Base-by-base conservation (phyloP, 2,113 vertebrate species). In the Cynoglossus semilaevis region DNA sequence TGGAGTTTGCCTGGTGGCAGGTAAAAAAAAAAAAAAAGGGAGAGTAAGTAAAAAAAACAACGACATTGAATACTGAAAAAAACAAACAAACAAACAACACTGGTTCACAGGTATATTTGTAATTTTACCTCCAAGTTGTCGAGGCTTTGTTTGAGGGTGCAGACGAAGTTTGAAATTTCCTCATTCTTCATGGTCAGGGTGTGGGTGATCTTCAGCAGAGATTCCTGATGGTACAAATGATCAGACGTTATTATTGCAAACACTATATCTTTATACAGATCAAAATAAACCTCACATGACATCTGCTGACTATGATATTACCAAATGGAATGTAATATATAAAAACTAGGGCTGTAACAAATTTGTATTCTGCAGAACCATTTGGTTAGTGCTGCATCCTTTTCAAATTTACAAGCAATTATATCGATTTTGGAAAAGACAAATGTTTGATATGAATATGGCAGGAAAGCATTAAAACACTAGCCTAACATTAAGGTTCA, bases 141-240 rank as follows among this genome's bases (percentile, higher is more conserved):
- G 15, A 96, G 81, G 88, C 87, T 96, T 83, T 96, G 94, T 65
- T 97, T 96, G 51, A 97, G 90, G n/a, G 88, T 86, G 67, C 94
- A 92, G 76, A 93, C 88, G 45, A 98, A 98, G 83, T 94, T 95
- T 46, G 96, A 94, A 16, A 96, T 95, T 88, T 98, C 96, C 60
- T 98, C 96, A 11, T 98, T 97, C 85, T 98, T 97, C 79, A 94
- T 74, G 2, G 96, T 94, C 79, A 98, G 63, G 0, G 94, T 96
- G 45, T 94, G 94, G 81, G 93, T 94, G 87, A 98, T 96, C 82
- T 94, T 96, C 47, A 83, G 81, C 60, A 98, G 85, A 1, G 92
- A 92, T 11, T 96, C 95, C 95, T 98, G 75, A 15, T 63, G 51
- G 53, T 0, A 66, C 3, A 44, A 51, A 22, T 13, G 4, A 19